These are phyloP conservation scores for Phataginus tricuspis DNA, from an alignment of 2,797 vertebrate genomes.

Conservation along the genomic window DNA sequence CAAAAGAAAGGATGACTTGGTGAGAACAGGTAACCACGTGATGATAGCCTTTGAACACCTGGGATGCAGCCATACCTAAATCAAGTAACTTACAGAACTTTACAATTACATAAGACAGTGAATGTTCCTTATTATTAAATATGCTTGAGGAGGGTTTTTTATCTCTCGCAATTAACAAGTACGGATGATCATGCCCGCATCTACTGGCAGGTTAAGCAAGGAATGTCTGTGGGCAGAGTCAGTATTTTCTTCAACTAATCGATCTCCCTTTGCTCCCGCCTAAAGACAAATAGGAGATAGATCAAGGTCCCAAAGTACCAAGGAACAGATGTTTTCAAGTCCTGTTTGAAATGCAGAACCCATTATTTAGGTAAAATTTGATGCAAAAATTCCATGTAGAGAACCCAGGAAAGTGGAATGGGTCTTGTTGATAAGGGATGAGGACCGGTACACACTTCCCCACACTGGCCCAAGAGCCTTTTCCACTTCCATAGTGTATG, in stretches of 20 bases:
- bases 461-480: background rate
- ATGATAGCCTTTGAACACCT: background rate
- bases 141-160: background rate
- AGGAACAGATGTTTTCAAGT: background rate
- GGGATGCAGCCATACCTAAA: background rate
- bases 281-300: background rate
- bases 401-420: background rate
- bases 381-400: too few species aligned
- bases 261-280: background rate
- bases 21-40: background rate
- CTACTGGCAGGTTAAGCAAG: background rate
- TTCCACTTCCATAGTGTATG: background rate
- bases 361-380: background rate
- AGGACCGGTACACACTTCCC: background rate
- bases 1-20: background rate
- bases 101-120: background rate
- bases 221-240: background rate
- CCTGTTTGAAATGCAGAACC: background rate
- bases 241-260: constrained; percentile 2
- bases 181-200: background rate
- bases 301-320: background rate
- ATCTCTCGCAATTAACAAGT: background rate
- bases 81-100: background rate
- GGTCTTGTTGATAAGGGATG: background rate
- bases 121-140: background rate